These are phyloP conservation scores for Anas platyrhynchos DNA, from an alignment of 2,113 vertebrate genomes.

Conservation along the genomic window DNA sequence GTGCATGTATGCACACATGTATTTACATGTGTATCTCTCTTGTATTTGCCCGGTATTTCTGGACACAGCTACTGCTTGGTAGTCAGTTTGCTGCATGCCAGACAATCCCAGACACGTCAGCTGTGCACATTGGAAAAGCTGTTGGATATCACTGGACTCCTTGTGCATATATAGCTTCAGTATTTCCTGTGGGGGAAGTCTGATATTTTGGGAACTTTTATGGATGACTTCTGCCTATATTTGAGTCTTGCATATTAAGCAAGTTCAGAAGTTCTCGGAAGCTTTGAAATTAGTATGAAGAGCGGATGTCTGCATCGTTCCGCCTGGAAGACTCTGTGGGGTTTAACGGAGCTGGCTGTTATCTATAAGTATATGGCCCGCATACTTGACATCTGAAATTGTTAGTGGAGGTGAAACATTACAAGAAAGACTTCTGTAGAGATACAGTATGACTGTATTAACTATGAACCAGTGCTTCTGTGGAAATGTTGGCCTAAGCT, in stretches of 20 bases:
- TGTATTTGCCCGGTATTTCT: background rate
- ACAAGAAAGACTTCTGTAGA: background rate
- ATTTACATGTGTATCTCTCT: background rate
- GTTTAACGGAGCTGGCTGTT: background rate
- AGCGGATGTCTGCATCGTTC: background rate
- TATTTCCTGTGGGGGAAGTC: background rate
- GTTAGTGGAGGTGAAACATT: background rate
- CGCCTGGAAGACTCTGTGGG: background rate
- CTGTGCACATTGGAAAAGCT: background rate
- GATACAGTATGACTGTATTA: background rate
- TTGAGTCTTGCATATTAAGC: background rate
- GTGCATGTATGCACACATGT: rapidly evolving
- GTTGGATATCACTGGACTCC: background rate
- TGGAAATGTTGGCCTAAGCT: background rate
- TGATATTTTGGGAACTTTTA: background rate
- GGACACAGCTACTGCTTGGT: background rate
- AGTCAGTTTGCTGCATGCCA: background rate
- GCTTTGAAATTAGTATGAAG: background rate
- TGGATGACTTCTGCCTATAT: background rate
- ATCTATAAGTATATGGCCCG: background rate
- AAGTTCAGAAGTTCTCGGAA: background rate
- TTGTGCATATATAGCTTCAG: background rate
- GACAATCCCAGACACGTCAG: background rate
- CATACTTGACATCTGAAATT: background rate
- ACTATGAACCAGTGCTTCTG: background rate